Percentiles rank a stretch among this genome's conserved stretches.
These are phyloP conservation scores for Drosophila orena DNA, from an alignment of 1,140 invertebrate genomes.

Conservation along the genomic window DNA sequence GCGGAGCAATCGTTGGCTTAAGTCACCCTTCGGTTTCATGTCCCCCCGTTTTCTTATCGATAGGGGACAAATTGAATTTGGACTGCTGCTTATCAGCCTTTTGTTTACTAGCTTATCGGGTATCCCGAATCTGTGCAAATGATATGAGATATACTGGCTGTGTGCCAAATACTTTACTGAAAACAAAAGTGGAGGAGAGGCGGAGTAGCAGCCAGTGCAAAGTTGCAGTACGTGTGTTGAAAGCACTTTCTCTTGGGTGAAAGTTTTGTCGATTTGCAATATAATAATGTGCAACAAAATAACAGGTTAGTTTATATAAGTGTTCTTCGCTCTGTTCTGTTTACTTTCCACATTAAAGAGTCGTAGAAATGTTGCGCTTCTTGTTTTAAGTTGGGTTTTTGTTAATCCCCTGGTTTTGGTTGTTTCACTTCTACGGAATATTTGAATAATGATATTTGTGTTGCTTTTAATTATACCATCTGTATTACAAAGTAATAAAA, in stretches of 20 bases:
- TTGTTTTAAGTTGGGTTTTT: too few relatives aligned
- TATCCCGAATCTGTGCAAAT: constrained; percentile 33
- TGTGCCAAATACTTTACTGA: constrained; percentile 32
- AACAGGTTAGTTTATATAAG: too few relatives aligned
- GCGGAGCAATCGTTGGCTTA: constrained; percentile 29
- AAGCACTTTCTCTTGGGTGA: neutral
- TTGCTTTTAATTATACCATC: too few relatives aligned
- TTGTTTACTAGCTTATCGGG: constrained; percentile 19
- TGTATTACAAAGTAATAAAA: too few relatives aligned
- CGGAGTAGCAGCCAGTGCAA: neutral
- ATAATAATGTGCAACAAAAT: too few relatives aligned
- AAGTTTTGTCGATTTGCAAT: too few relatives aligned
- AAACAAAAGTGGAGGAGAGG: constrained; percentile 8
- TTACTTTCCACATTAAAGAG: too few relatives aligned
- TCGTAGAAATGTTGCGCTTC: too few relatives aligned
- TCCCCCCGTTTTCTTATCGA: constrained; percentile 15
- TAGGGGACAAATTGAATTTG: constrained; percentile 42
- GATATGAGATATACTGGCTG: constrained; percentile 13
- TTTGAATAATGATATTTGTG: too few relatives aligned
- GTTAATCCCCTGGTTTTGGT: neutral
- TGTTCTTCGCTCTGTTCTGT: too few relatives aligned
- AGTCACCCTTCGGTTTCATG: neutral
- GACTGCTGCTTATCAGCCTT: constrained; percentile 30
- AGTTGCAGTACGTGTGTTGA: constrained; percentile 16
- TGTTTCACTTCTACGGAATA: neutral